A percentile compares a stretch with the other conserved stretches of the same genome.
These are phyloP conservation scores for Alaudala cheleensis DNA, from an alignment of 2,113 vertebrate species.

Conservation along the genomic window DNA sequence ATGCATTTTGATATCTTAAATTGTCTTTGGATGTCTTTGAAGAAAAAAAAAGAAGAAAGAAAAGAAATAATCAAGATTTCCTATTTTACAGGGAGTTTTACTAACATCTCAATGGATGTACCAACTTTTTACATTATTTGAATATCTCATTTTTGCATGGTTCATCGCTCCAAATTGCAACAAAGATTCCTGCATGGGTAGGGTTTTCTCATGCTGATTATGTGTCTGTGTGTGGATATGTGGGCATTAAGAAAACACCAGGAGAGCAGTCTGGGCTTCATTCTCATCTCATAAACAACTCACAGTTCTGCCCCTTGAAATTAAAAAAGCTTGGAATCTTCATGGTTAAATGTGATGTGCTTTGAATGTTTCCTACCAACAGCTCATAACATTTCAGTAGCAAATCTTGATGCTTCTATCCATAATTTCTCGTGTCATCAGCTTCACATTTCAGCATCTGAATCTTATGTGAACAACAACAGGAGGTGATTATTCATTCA, in stretches of 20 bases:
- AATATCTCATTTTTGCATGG: neutral
- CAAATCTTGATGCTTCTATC: neutral
- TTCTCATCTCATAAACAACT: neutral
- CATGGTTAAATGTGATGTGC: neutral
- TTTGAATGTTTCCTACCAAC: neutral
- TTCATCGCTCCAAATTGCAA: neutral
- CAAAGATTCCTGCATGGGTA: neutral
- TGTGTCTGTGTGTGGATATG: neutral
- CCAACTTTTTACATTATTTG: neutral
- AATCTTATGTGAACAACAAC: slow-evolving; percentile 11
- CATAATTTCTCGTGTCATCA: neutral
- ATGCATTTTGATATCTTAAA: neutral
- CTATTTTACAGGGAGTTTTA: neutral
- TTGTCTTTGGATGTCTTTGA: neutral
- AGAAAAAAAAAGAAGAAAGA: neutral
- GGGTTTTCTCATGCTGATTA: neutral
- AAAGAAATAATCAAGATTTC: neutral
- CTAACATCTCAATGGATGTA: neutral
- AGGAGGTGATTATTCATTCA: slow-evolving; percentile 15
- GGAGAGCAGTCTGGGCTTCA: neutral
- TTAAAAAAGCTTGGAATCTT: neutral
- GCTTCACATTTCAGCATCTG: neutral
- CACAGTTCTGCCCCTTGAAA: neutral
- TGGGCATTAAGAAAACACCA: neutral
- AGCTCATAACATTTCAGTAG: neutral